phyloP scores from a whole-genome alignment of 1,140 invertebrate species.

The Bombus superbus region DNA sequence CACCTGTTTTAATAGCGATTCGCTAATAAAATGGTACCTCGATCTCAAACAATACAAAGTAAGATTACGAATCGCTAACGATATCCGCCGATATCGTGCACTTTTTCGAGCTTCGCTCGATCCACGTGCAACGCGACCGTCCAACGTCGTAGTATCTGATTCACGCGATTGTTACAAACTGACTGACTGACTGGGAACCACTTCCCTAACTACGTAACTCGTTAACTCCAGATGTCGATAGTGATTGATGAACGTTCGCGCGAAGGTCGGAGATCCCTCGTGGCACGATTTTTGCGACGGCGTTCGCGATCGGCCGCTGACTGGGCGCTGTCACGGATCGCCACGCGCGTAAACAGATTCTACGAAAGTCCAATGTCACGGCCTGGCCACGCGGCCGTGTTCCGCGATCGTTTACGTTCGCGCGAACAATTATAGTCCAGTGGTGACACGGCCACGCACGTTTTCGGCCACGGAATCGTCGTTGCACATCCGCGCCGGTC shows the following conservation, averaged over 20 bases:
- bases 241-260: not conserved
- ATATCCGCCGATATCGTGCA: not conserved
- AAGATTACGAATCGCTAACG: not conserved
- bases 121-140: not conserved
- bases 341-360: constrained; percentile 49
- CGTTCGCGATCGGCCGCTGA: not conserved
- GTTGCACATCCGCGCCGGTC: not conserved
- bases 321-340: not conserved
- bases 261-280: not conserved
- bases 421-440: constrained; percentile 23
- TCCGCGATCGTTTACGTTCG: constrained; percentile 19
- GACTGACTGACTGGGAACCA: not conserved
- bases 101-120: not conserved
- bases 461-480: constrained; percentile 5
- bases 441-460: not conserved
- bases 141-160: not conserved
- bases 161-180: not conserved
- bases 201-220: not conserved
- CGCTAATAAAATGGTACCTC: no score
- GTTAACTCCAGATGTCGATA: constrained; percentile 4
- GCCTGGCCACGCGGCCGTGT: constrained; percentile 35
- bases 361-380: constrained; percentile 58
- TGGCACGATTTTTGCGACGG: constrained; percentile 14
- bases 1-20: no score
- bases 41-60: not conserved